A percentile compares a stretch with the other conserved stretches of the same genome.
Evolutionary conservation across 2,797 vertebrate species (phyloP).

Genomic region (Liparis tanakae): DNA sequence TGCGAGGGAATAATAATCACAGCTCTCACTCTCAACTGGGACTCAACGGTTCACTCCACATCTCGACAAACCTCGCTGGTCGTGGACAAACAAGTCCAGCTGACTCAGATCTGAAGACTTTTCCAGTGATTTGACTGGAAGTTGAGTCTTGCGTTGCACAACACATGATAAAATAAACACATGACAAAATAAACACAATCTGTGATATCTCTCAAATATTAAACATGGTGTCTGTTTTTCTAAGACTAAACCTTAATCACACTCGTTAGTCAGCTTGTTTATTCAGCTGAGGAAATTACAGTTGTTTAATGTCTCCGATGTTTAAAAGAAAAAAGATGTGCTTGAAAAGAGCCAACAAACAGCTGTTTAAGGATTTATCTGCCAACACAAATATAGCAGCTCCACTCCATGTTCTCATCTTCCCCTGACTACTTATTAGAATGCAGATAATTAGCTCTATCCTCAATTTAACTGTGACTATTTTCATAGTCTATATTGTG

Average conservation of each 20-base stretch:
- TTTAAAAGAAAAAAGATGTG: constrained; percentile 57
- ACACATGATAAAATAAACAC: constrained; percentile 11
- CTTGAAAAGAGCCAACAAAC: constrained; percentile 43
- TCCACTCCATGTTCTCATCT: constrained; percentile 21
- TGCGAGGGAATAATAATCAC: constrained; percentile 33
- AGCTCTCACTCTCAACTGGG: constrained; percentile 17
- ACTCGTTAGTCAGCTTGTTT: constrained; percentile 43
- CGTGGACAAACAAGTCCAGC: constrained; percentile 24
- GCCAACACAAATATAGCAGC: constrained; percentile 48
- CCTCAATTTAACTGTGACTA: constrained; percentile 10
- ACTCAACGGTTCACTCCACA: constrained; percentile 9
- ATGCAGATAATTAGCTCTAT: constrained; percentile 19
- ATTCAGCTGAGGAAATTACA: constrained; percentile 57
- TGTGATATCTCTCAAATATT: background rate
- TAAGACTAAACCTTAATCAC: constrained; percentile 8
- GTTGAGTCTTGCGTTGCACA: background rate
- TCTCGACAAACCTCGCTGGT: constrained; percentile 24
- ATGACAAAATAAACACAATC: constrained; percentile 16
- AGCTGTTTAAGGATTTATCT: constrained; percentile 56
- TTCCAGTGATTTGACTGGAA: background rate
- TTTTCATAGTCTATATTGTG: constrained; percentile 1
- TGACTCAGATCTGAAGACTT: constrained; percentile 29
- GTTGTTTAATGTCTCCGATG: constrained; percentile 30
- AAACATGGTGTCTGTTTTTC: constrained; percentile 20
- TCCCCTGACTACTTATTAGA: constrained; percentile 1